phyloP scores from a whole-genome alignment of 2,113 vertebrate species.

The Lamprotornis superbus region DNA sequence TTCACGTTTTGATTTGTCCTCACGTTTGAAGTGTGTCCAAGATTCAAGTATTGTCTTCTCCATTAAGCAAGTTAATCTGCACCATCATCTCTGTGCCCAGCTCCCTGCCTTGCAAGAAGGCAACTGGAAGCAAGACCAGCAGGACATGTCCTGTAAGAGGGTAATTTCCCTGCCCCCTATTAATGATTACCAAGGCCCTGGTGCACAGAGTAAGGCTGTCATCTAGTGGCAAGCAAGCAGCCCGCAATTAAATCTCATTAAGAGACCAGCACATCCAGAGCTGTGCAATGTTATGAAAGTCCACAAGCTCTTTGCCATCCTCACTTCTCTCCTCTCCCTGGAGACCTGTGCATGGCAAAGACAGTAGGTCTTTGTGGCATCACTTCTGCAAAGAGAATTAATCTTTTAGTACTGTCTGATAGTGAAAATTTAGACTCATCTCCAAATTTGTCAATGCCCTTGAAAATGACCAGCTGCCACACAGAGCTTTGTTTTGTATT shows the following conservation, averaged over 20 bases:
- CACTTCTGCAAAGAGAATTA: neutral
- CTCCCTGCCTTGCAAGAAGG: neutral
- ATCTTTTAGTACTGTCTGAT: neutral
- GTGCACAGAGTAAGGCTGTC: conserved; percentile 36
- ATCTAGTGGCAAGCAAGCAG: conserved; percentile 39
- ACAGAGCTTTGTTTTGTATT: neutral
- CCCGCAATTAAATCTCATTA: conserved; percentile 7
- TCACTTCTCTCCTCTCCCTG: neutral
- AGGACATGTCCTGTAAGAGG: neutral
- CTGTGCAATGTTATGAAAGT: neutral
- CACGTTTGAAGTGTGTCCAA: neutral
- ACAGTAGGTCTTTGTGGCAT: neutral
- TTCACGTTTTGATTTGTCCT: neutral
- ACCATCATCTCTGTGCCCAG: neutral
- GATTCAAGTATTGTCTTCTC: neutral
- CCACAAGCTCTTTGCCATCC: neutral
- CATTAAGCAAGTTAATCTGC: neutral
- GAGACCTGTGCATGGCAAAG: neutral
- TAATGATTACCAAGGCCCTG: neutral
- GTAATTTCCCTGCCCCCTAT: neutral
- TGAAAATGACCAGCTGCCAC: neutral
- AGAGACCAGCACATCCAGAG: neutral
- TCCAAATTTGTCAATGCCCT: neutral
- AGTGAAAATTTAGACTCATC: neutral
- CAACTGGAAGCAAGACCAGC: neutral